Evolutionary conservation across 1,140 invertebrate species (phyloP).

Genomic region (Hirudo medicinalis): DNA sequence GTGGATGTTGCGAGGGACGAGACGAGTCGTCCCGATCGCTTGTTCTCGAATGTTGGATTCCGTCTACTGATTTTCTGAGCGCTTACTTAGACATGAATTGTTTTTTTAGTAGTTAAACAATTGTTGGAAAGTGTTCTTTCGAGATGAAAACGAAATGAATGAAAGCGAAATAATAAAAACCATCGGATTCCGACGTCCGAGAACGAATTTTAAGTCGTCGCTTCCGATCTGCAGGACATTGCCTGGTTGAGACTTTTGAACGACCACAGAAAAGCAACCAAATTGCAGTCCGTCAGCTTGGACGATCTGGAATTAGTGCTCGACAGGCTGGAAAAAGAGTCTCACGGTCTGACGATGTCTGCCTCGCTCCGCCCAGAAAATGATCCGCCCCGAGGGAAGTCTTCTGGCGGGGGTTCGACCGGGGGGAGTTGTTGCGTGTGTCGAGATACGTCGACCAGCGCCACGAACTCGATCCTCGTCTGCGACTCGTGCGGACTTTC

Average conservation of each 20-base stretch:
- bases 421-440: conserved; percentile 79
- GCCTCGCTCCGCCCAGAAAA: conserved; percentile 11
- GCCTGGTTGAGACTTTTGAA: conserved; percentile 10
- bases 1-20: no score
- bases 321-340: conserved; percentile 93
- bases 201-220: background rate
- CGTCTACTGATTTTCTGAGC: no score
- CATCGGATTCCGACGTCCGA: no score
- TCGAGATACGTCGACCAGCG: conserved; percentile 80
- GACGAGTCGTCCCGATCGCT: no score
- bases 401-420: conserved; percentile 48
- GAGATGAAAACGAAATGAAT: no score
- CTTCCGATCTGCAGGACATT: conserved; percentile 7
- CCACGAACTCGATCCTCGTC: conserved; percentile 87
- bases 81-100: no score
- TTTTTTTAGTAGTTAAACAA: no score
- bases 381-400: conserved; percentile 27
- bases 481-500: conserved; percentile 99
- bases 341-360: conserved; percentile 64
- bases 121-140: no score
- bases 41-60: no score
- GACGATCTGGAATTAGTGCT: conserved; percentile 83
- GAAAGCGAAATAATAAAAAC: no score
- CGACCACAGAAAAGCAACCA: background rate
- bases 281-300: conserved; percentile 28